Base-by-base conservation (phyloP, 2,797 vertebrate species). In the Triplophysa bombifrons region DNA sequence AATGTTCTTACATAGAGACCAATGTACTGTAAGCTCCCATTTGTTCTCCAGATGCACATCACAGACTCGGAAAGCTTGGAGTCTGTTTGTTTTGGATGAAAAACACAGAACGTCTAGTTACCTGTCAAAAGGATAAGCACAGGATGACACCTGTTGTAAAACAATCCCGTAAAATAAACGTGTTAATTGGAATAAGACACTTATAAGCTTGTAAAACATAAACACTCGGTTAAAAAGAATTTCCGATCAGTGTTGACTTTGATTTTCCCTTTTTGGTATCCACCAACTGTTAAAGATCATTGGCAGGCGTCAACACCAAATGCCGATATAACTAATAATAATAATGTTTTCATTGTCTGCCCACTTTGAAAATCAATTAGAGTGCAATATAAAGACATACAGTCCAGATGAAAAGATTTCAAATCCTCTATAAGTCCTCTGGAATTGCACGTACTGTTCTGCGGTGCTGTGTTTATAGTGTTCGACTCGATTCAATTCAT, bases 291-390 rank as follows among this genome's bases (percentile, higher is more conserved):
- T 2, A 11, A 2, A 41, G 8, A 11, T 82, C 82, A 78, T 78
- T 61, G 60, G 22, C 25, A 48, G 30, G 44, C 67, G 22, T 65
- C 78, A 90, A 86, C 85, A 80, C 87, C 86, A 86, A 85, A 84
- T 85, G 65, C 85, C 85, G 79, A 82, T 64, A 90, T 88, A 90
- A 85, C 6, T 38, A 8, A 38, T 38, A 38, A 38, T 38, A 38
- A 38, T 38, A 38, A 38, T 38, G 34, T 38, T 38, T 38, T 38
- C 86, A 89, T 90, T 91, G 90, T 90, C 88, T 88, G 82, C 82
- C 81, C 81, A 82, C 83, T 61, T 72, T 81, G 88, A 87, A 89
- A 90, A 91, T 90, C 87, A 22, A 13, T 27, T 44, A 22, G 6
- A 72, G n/a, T 65, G 38, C 20, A 27, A 30, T 10, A 34, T 55